Conservation (phyloP, 2,888 invertebrate species). For the Caenorhabditis afra region DNA sequence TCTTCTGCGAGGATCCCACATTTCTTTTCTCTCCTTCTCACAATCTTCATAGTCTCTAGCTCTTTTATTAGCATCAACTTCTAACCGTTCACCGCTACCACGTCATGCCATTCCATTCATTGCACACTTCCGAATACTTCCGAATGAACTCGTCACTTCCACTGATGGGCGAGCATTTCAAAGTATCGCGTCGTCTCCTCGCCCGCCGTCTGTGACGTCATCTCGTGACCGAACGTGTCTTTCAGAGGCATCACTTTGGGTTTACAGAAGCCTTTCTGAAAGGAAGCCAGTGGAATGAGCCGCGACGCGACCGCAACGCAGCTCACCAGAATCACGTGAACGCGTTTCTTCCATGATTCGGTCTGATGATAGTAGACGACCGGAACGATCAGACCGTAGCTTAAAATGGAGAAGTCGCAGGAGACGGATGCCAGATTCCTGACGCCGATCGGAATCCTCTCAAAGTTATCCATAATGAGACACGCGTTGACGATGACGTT, state of each 20-base stretch:
- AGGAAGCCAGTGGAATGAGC: neutral
- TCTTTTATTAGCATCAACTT: neutral
- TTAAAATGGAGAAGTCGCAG: slow-evolving; percentile 45
- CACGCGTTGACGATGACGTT: slow-evolving; percentile 48
- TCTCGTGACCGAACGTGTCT: slow-evolving; percentile 38
- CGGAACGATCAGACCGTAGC: slow-evolving; percentile 48
- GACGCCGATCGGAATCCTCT: slow-evolving; percentile 13
- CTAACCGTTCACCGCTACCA: too few species aligned
- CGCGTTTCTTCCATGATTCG: slow-evolving; percentile 41
- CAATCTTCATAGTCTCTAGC: neutral
- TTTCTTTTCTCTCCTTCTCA: neutral
- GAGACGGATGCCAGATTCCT: slow-evolving; percentile 36
- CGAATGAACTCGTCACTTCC: slow-evolving; percentile 22
- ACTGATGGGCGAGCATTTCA: slow-evolving; percentile 43
- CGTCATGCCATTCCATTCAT: too few species aligned
- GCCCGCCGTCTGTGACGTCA: slow-evolving; percentile 22
- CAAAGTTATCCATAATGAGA: slow-evolving; percentile 47
- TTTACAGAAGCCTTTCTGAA: slow-evolving; percentile 35
- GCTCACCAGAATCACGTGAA: slow-evolving; percentile 31
- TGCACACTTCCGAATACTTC: too few species aligned
- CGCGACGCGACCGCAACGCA: neutral
- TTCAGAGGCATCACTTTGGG: slow-evolving; percentile 22
- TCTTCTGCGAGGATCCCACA: neutral
- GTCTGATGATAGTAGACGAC: slow-evolving; percentile 35
- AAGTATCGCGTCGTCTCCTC: slow-evolving; percentile 43